Base-by-base conservation (phyloP, 2,113 vertebrate species). In the Daubentonia madagascariensis region DNA sequence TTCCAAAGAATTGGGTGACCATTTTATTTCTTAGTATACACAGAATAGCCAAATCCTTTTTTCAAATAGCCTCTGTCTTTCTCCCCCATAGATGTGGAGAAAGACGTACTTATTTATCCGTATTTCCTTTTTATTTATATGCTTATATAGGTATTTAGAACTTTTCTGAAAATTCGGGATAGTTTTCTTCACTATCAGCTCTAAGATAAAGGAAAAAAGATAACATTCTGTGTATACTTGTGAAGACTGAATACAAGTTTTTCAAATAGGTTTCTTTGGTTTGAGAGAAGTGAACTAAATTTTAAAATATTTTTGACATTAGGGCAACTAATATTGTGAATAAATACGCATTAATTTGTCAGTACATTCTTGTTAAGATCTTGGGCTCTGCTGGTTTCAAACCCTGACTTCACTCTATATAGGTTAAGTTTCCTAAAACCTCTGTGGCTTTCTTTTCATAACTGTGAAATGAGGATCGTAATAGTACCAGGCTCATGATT, bases 21-120 rank as follows among this genome's bases (percentile, higher is more conserved):
- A 63, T 92, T 94, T 89, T 95, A 68, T 95, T 94, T 97, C 67
- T 94, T 83, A 50, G 28, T 89, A 6, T 87, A 32, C 16, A 52
- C 35, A 79, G 17, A 70, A 54, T 4, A 96, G 40, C 52, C 32
- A n/a, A 76, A 11, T 91, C 23, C 35, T 90, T 87, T 93, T 88
- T 67, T 73, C 85, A 86, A 6, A 91, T 89, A 67, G 6, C 17
- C 16, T 85, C 75, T 67, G 2, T 65, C 30, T 59, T 92, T 92
- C 72, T 6, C 40, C 52, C 6, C 14, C 1, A 13, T 67, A 85
- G 1, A 35, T 88, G 6, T 76, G 22, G 23, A 80, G 12, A 80
- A 85, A 90, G 37, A 54, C 68, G n/a, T 37, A n/a, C 4, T 91
- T 23, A 22, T 73, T 79, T 93, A 40, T 97, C 23, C 85, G 25